Percentiles rank a stretch among this genome's conserved stretches.
Evolutionary conservation across 2,797 vertebrate species (phyloP).

Genomic region (Sarcophilus harrisii): DNA sequence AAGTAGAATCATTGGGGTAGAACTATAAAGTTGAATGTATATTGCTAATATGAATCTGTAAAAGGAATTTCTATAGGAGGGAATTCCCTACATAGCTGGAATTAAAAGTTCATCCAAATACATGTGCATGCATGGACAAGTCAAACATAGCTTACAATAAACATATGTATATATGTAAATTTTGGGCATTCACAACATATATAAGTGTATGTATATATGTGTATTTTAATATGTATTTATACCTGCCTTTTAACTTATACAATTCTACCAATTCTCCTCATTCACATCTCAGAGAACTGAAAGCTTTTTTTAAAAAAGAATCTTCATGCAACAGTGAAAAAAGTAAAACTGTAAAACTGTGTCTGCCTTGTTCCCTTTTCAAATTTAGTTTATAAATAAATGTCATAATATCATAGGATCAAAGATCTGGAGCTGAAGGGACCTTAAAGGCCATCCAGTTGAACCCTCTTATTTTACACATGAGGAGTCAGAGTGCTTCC

Average conservation of each 20-base stretch:
- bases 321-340: slow-evolving; percentile 3
- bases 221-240: neutral
- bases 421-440: neutral
- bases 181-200: neutral
- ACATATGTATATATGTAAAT: neutral
- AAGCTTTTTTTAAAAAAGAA: slow-evolving; percentile 22
- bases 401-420: neutral
- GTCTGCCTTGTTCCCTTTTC: slow-evolving; percentile 38
- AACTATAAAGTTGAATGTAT: neutral
- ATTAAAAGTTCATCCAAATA: neutral
- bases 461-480: neutral
- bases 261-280: slow-evolving; percentile 1
- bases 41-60: neutral
- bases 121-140: neutral
- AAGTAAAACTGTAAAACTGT: slow-evolving; percentile 2
- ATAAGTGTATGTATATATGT: neutral
- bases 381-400: slow-evolving; percentile 56
- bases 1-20: neutral
- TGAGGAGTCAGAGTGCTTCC: slow-evolving; percentile 54
- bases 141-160: neutral
- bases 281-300: neutral
- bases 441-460: neutral
- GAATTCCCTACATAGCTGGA: neutral
- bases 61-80: neutral
- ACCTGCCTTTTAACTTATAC: neutral